Evolutionary conservation across 2,888 invertebrate genomes (phyloP), one percentile per base, ranked within the genome.

Genomic region (Tetrapedia diversipes): DNA sequence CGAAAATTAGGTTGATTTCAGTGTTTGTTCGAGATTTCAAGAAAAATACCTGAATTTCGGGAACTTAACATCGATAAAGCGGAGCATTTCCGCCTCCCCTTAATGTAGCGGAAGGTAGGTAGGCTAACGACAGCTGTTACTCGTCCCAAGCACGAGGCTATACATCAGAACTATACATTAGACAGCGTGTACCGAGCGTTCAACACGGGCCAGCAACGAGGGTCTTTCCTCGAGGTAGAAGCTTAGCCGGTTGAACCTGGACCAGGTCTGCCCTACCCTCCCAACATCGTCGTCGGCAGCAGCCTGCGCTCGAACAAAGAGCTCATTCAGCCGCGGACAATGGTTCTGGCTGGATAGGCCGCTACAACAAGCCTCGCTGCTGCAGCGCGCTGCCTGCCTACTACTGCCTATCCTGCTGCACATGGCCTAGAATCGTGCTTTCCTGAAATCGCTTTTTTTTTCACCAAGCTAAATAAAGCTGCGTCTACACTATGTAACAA

Each of bases 271-370:
- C 45, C 32, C 41, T 29, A 41, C 27, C 66, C 34, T 11, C 67
- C 51, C 73, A 69, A 71, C 80, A 66, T 65, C 80, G 43, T 81
- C 81, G 39, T 66, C 59, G 56, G 68, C 57, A 68, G 57, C 85
- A 69, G 81, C 84, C 77, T 71, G 82, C 82, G 79, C 73, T 73
- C 34, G 73, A 64, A 82, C 86, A 86, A 86, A 86, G 84, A 78
- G 75, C 80, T 76, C 79, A 84, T 86, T 86, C 84, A 86, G 65
- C 70, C 56, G 67, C 67, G 81, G 82, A 84, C 86, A 86, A 86
- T 86, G 77, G 82, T 66, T 76, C 76, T 74, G 75, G 57, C 63
- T 73, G 74, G 74, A 57, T 51, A 45, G 74, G 59, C 43, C 43
- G 72, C 57, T 53, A 65, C 64, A 57, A 57, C 71, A 59, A 71